Evolutionary conservation across 2,888 invertebrate genomes (phyloP).

Genomic region (Podotricha telesiphe): DNA sequence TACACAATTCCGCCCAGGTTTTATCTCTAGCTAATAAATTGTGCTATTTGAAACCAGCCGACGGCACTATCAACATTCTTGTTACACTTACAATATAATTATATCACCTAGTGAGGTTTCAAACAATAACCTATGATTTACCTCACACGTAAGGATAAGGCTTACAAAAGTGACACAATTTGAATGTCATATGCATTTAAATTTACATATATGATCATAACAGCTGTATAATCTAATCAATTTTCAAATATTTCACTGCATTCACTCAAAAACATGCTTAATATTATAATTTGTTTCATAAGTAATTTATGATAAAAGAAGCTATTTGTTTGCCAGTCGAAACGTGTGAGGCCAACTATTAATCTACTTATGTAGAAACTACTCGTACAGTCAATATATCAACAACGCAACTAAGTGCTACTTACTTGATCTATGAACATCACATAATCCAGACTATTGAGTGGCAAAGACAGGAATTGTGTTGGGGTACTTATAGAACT

Average conservation of each 20-base stretch:
- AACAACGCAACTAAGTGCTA: slow-evolving; percentile 77
- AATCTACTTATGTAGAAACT: slow-evolving; percentile 76
- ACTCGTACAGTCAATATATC: slow-evolving; percentile 70
- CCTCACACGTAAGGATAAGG: slow-evolving; percentile 66
- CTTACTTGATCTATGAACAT: slow-evolving; percentile 74
- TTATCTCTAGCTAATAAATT: slow-evolving; percentile 75
- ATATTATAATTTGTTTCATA: no score
- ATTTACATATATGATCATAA: neutral
- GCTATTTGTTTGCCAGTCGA: slow-evolving; percentile 21
- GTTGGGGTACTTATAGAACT: slow-evolving; percentile 9
- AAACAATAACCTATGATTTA: slow-evolving; percentile 71
- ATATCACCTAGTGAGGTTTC: slow-evolving; percentile 82
- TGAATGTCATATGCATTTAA: neutral
- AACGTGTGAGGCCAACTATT: slow-evolving; percentile 72
- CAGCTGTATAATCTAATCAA: neutral
- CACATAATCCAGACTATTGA: slow-evolving; percentile 61
- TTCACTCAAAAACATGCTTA: no score
- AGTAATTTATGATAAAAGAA: no score
- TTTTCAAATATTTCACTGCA: no score
- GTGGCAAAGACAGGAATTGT: slow-evolving; percentile 56
- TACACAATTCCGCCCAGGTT: slow-evolving; percentile 58
- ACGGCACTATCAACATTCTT: slow-evolving; percentile 60
- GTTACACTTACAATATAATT: slow-evolving; percentile 66
- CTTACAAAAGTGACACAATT: neutral
- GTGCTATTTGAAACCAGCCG: slow-evolving; percentile 74